Base-by-base conservation (phyloP, 2,888 invertebrate genomes). In the Papilio demoleus region DNA sequence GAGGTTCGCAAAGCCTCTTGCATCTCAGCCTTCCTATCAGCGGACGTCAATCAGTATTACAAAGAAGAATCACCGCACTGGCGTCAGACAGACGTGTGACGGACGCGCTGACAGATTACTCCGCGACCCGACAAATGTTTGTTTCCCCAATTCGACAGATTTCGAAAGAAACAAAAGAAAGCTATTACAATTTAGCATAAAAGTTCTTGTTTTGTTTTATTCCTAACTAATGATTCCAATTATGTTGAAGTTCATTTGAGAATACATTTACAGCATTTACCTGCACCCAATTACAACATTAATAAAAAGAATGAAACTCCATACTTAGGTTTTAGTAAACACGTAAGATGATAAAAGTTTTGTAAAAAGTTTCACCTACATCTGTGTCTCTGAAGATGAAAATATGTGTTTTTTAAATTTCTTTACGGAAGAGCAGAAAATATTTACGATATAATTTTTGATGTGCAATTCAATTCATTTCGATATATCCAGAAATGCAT, bases 71-170 rank as follows among this genome's bases (percentile, higher is more conserved):
- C 84, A 80, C 81, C 82, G 85, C 82, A 82, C 83, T 79, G 77
- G 75, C 82, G 82, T 79, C 83, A 50, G 61, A 78, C 79, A 76
- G 72, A 73, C 73, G 70, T 72, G 70, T 67, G 71, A 87, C 85
- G 83, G 79, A 84, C 81, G 81, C 85, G 86, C 86, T 86, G 88
- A 84, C 85, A 85, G 84, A 88, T 88, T 86, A 87, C 85, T 78
- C 80, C 80, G 81, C 78, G 70, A 65, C 61, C 65, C 70, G 84
- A 86, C 84, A 85, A 88, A 88, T 85, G 86, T 80, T 85, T 79
- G 77, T 71, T 77, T 72, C 56, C 66, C 60, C 61, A 24, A 65
- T 61, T 65, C 65, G 65, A 69, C 60, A 61, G 69, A 60, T 65
- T 53, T 38, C 14, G 27, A 5, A 53, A 45, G 50, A 42, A 69